Base-by-base conservation (phyloP, 2,888 invertebrate species). In the Achlya flavicornis region DNA sequence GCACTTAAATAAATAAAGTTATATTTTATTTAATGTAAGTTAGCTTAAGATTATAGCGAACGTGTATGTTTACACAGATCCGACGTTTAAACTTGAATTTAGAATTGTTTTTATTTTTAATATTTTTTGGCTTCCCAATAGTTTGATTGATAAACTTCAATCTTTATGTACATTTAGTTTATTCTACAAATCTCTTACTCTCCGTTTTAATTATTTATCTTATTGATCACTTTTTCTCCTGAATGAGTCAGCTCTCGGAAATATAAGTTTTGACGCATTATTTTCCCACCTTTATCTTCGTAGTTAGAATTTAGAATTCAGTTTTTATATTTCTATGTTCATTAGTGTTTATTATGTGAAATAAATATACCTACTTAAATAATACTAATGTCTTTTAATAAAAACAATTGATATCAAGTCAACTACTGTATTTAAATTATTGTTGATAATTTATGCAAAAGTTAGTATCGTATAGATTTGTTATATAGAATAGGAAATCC, bases 271-370 rank as follows among this genome's bases (percentile, higher is more conserved):
- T 67, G 63, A 63, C 57, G 48, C 26, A 53, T 7, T 53, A 19
- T 41, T 53, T 79, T 77, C 84, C 84, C 84, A 83, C 84, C 84
- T 81, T 63, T 71, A 63, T 64, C 63, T 71, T 75, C 64, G 63
- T 71, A 72, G 70, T 70, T 62, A 64, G 71, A 70, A 78, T 79
- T 79, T 77, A 67, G 81, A 80, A 70, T 65, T 74, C 76, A 76
- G 69, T 72, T 74, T 69, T 63, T 63, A 60, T 67, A 68, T 64
- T 19, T 1, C n/a, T 53, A 53, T 19, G 16, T 53, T 53, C 53
- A 53, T 19, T 46, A 1, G 19, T 53, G 53, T 72, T 70, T 66
- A 67, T 74, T 71, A 73, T 72, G 38, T 77, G 67, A 78, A 80
- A 78, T 77, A 66, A 73, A 61, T 63, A 62, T 6, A 64, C 26